Conservation (phyloP, 2,797 vertebrate genomes). For the Pangasius macronema region DNA sequence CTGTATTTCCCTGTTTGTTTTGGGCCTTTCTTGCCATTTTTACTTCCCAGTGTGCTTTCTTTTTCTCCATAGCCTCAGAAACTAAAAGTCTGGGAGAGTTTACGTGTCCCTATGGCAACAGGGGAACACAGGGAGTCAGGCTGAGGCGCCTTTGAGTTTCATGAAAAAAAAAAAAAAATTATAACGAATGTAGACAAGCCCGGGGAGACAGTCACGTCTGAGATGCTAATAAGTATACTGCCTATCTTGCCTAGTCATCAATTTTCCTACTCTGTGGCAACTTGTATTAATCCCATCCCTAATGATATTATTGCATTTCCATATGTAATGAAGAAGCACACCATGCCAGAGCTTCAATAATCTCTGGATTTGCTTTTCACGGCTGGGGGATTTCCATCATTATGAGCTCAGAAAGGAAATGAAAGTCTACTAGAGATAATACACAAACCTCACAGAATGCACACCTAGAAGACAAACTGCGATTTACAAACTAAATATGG, state of each 20-base stretch:
- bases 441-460: slow-evolving; percentile 7
- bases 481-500: slow-evolving; percentile 5
- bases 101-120: slow-evolving; percentile 57
- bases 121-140: slow-evolving; percentile 38
- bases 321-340: slow-evolving; percentile 10
- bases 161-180: slow-evolving; percentile 42
- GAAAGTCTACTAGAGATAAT: neutral
- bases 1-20: slow-evolving; percentile 55
- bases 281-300: neutral
- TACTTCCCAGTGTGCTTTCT: slow-evolving; percentile 44
- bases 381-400: slow-evolving; percentile 8
- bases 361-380: neutral
- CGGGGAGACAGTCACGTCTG: slow-evolving; percentile 14
- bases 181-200: slow-evolving; percentile 28
- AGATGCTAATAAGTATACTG: slow-evolving; percentile 34
- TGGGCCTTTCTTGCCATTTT: slow-evolving; percentile 48
- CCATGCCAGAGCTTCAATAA: neutral
- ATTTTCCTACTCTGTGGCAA: slow-evolving; percentile 2
- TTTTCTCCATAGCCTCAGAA: slow-evolving; percentile 50
- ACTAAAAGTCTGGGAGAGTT: slow-evolving; percentile 51
- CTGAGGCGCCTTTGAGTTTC: slow-evolving; percentile 50
- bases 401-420: slow-evolving; percentile 3
- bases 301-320: slow-evolving; percentile 1
- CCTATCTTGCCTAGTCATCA: slow-evolving; percentile 32
- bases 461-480: slow-evolving; percentile 3